phyloP scores from a whole-genome alignment of 1,140 invertebrate genomes.

The Drosophila mojavensis region DNA sequence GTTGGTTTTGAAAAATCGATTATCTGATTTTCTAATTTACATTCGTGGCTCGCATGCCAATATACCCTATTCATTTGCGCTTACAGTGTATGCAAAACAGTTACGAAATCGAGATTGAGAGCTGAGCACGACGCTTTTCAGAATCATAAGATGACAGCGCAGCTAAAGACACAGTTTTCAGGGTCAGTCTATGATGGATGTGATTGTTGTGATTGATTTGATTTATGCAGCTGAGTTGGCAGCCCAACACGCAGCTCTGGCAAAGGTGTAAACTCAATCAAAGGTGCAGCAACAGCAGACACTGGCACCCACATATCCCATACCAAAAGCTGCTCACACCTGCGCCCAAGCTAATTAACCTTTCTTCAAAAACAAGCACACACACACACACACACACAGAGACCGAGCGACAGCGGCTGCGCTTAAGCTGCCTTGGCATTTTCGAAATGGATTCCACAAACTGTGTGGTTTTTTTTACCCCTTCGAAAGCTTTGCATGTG shows the following conservation, averaged over 20 bases:
- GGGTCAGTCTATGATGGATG: constrained; percentile 47
- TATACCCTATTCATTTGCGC: neutral
- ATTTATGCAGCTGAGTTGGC: constrained; percentile 49
- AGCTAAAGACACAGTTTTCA: constrained; percentile 39
- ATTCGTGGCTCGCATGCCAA: neutral
- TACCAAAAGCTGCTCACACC: constrained; percentile 39
- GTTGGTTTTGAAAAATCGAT: no score
- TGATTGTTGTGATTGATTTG: constrained; percentile 40
- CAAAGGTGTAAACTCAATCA: constrained; percentile 8
- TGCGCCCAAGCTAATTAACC: constrained; percentile 72
- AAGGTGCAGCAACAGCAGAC: constrained; percentile 45
- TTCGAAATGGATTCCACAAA: constrained; percentile 67
- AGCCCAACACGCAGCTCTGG: constrained; percentile 19
- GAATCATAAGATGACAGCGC: constrained; percentile 32
- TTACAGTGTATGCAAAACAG: constrained; percentile 42
- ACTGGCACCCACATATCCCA: constrained; percentile 27
- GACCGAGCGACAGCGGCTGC: neutral
- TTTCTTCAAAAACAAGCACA: constrained; percentile 60
- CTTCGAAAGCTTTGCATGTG: constrained; percentile 54
- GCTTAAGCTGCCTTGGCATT: constrained; percentile 63
- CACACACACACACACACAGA: constrained; percentile 7
- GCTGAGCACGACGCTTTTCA: constrained; percentile 8
- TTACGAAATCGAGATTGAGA: constrained; percentile 75
- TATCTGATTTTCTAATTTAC: neutral
- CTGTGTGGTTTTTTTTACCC: constrained; percentile 32